These are phyloP conservation scores for honey bee (Apis mellifera) DNA, from an alignment of 1,140 invertebrate species.

Conservation along the genomic window Amel_HAv3.1 CM009936.2:13862001-13862500, in stretches of 20 bases:
- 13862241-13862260: constrained; percentile 58
- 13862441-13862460: too few relatives aligned
- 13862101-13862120: not conserved
- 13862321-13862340: constrained; percentile 70
- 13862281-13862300: constrained; percentile 57
- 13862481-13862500: too few relatives aligned
- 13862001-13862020: too few relatives aligned
- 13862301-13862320: constrained; percentile 68
- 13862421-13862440: not conserved
- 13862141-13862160: constrained; percentile 52
- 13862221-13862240: constrained; percentile 80
- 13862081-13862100: not conserved
- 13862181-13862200: constrained; percentile 79
- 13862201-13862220: constrained; percentile 81
- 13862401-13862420: not conserved
- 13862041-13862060: too few relatives aligned
- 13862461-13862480: too few relatives aligned
- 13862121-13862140: constrained; percentile 69
- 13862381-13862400: not conserved
- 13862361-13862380: constrained; percentile 76
- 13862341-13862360: constrained; percentile 74
- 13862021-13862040: too few relatives aligned
- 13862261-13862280: constrained; percentile 43
- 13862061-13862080: too few relatives aligned
- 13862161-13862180: constrained; percentile 78